Base-by-base conservation (phyloP, 2,888 invertebrate genomes). In the Mayetiola destructor region DNA sequence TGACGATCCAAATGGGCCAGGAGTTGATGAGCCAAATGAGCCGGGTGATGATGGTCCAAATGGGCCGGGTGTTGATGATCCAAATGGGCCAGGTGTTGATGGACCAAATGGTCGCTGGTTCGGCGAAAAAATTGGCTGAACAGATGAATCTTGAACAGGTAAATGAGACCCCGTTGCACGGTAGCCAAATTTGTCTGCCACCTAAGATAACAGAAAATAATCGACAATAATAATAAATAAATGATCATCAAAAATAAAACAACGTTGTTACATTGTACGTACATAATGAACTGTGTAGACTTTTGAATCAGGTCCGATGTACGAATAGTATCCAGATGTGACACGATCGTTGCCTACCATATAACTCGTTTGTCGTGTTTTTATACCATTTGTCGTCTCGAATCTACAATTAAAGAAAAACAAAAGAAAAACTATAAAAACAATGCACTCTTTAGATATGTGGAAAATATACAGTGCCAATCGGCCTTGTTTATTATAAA, bases 311-410 rank as follows among this genome's bases (percentile, higher is more conserved):
- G 60, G 59, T 10, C 60, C 60, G 14, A 59, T 48, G 35, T 60
- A 60, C n/a, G 60, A 60, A 35, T 60, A 60, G 12, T 54, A 59
- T 18, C 60, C 59, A 30, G 40, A 54, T 1, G 58, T 56, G 3
- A 60, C 53, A 27, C 55, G 36, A 53, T 59, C 54, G 36, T 23
- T 32, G 12, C 57, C 57, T 21, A 53, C 14, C 30, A 56, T 53
- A 30, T 32, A 12, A n/a, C 40, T 55, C 10, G 59, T 53, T 42
- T 59, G 58, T 16, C 58, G 55, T 1, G 56, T 59, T n/a, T 58
- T 55, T 23, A 59, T 60, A 10, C 60, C 57, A 55, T 61, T 59
- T 21, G 55, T 58, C 12, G 61, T 61, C 58, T 61, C 60, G 18
- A 59, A 61, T 32, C 60, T 60, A 18, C 12, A 39, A 37, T 20